phyloP scores from a whole-genome alignment of 2,113 vertebrate species.

The Beaufortia kweichowensis region DNA sequence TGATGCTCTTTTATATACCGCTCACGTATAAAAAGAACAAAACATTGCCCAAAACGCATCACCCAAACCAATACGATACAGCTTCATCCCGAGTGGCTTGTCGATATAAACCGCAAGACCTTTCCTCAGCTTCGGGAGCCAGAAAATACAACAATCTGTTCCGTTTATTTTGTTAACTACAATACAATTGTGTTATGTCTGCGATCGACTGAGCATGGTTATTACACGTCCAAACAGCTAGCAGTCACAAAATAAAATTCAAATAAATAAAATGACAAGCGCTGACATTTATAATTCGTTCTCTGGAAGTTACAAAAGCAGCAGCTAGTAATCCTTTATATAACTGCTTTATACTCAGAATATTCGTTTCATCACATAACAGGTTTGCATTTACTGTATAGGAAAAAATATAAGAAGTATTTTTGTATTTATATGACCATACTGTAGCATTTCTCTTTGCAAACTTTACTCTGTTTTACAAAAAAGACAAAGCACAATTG shows the following conservation, averaged over 20 bases:
- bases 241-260: slow-evolving; percentile 56
- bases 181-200: slow-evolving; percentile 21
- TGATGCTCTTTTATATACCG: slow-evolving; percentile 66
- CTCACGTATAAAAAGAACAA: slow-evolving; percentile 56
- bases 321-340: slow-evolving; percentile 62
- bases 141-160: not conserved
- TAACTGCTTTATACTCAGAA: slow-evolving; percentile 74
- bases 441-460: slow-evolving; percentile 83
- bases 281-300: slow-evolving; percentile 64
- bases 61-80: not conserved
- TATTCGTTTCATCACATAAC: slow-evolving; percentile 74
- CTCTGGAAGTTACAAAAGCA: slow-evolving; percentile 59
- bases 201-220: slow-evolving; percentile 52
- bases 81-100: slow-evolving; percentile 1
- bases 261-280: slow-evolving; percentile 60
- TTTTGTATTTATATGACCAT: slow-evolving; percentile 72
- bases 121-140: not conserved
- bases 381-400: slow-evolving; percentile 78
- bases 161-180: not conserved
- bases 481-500: slow-evolving; percentile 83
- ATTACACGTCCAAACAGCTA: slow-evolving; percentile 69
- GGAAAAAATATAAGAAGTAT: slow-evolving; percentile 90
- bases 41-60: slow-evolving; percentile 48
- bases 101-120: slow-evolving; percentile 1
- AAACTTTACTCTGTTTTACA: slow-evolving; percentile 68